Evolutionary conservation across 2,888 invertebrate genomes (phyloP), one percentile per base, ranked within the genome.

Genomic region (Lacanobia oleracea): DNA sequence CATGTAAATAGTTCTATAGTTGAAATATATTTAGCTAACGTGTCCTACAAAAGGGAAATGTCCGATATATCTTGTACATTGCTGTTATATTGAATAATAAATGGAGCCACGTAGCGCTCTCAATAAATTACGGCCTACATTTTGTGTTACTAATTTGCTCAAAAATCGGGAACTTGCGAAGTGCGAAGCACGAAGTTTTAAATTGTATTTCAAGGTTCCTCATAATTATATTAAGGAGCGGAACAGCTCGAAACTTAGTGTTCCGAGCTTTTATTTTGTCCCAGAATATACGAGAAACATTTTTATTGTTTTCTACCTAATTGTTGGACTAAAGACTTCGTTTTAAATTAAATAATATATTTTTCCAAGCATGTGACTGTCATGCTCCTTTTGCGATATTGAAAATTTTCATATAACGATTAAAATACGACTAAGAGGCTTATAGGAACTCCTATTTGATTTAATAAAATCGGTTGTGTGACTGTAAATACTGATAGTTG

Each of bases 401-500:
- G 54, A 61, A 59, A 27, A 63, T 18, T 45, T 45, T 59, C 64
- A 67, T 54, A 37, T 7, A 51, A 53, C 51, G n/a, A 45, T 63
- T 45, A 54, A 57, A 75, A 61, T 43, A 77, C 53, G 74, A 82
- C 75, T 84, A 84, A 81, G 83, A 84, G 72, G 91, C 89, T 91
- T 91, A 86, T 89, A 92, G 89, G 76, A 74, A 85, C 85, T 88
- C 84, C 80, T 89, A 89, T 90, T 91, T 91, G 87, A 88, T 90
- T 87, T 81, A 81, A 85, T 76, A 88, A 91, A 91, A 85, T 92
- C 86, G 95, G 94, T 95, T 95, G 94, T 94, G 94, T 94, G 90
- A 88, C 81, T 94, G 94, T 94, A 94, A 91, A 94, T 94, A 94
- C 76, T 80, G 65, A 82, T 91, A 91, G 87, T 72, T 89, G 79